A percentile compares a stretch with the other conserved stretches of the same genome.
These are phyloP conservation scores for Prunella fulvescens DNA, from an alignment of 2,113 vertebrate species.

Conservation along the genomic window DNA sequence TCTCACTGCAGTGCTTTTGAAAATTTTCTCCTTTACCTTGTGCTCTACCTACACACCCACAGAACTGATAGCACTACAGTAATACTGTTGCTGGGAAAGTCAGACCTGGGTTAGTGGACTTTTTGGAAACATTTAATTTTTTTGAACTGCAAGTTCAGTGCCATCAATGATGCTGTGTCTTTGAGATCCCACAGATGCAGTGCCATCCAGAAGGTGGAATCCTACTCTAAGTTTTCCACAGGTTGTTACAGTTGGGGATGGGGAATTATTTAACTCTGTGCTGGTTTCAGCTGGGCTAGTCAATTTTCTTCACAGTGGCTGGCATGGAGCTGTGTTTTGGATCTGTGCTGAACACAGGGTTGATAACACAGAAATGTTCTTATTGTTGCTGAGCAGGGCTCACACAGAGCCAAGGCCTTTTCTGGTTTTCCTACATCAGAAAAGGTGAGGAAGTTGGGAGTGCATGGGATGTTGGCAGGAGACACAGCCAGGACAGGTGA, in stretches of 20 bases:
- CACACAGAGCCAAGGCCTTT: neutral
- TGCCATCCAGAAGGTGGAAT: neutral
- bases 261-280: neutral
- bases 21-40: neutral
- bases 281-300: neutral
- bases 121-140: neutral
- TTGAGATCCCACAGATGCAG: neutral
- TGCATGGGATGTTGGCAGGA: neutral
- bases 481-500: neutral
- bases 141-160: neutral
- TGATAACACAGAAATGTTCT: neutral
- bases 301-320: neutral
- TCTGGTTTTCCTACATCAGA: accelerated
- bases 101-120: neutral
- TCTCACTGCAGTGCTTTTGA: neutral
- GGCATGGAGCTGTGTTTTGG: neutral
- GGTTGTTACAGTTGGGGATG: neutral
- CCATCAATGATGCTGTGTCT: neutral
- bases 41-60: neutral
- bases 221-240: accelerated
- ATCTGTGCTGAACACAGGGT: neutral
- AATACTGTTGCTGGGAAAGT: neutral
- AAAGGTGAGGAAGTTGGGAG: neutral
- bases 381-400: neutral
- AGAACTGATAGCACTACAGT: neutral